These are phyloP conservation scores for Cephus pulcher DNA, from an alignment of 2,888 invertebrate genomes.

Conservation along the genomic window DNA sequence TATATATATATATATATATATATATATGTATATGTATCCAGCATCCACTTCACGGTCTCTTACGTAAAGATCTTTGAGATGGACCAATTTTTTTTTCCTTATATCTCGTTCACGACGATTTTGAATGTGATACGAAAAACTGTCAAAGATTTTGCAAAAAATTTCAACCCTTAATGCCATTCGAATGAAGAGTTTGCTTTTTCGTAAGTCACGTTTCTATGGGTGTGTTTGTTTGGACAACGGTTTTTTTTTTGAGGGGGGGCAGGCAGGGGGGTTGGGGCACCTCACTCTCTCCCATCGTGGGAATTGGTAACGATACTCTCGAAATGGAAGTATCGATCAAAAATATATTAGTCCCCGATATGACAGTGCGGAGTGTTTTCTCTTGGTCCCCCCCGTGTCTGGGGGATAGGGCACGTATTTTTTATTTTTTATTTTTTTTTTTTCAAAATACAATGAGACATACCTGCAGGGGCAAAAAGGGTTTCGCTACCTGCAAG, in stretches of 20 bases:
- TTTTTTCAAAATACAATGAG: constrained; percentile 38
- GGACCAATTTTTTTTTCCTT: neutral
- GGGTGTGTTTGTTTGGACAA: constrained; percentile 67
- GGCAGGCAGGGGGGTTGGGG: neutral
- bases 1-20: neutral
- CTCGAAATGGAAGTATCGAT: constrained; percentile 55
- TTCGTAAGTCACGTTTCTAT: constrained; percentile 45
- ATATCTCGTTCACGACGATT: neutral
- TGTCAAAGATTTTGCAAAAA: neutral
- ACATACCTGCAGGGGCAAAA: constrained; percentile 58
- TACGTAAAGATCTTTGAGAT: neutral
- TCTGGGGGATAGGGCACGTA: constrained; percentile 26
- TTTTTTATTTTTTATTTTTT: constrained; percentile 32
- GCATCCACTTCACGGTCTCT: neutral
- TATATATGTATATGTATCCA: neutral
- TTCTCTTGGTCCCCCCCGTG: constrained; percentile 37
- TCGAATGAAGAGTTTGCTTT: neutral
- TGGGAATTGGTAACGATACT: constrained; percentile 59
- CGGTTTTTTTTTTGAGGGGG: constrained; percentile 49
- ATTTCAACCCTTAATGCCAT: constrained; percentile 18
- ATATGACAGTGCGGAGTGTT: constrained; percentile 66
- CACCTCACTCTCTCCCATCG: constrained; percentile 32
- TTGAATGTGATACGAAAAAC: neutral
- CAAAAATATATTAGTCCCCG: constrained; percentile 66
- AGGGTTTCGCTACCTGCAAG: constrained; percentile 57